Evolutionary conservation across 2,797 vertebrate species (phyloP).

Genomic region (Glossophaga mutica): DNA sequence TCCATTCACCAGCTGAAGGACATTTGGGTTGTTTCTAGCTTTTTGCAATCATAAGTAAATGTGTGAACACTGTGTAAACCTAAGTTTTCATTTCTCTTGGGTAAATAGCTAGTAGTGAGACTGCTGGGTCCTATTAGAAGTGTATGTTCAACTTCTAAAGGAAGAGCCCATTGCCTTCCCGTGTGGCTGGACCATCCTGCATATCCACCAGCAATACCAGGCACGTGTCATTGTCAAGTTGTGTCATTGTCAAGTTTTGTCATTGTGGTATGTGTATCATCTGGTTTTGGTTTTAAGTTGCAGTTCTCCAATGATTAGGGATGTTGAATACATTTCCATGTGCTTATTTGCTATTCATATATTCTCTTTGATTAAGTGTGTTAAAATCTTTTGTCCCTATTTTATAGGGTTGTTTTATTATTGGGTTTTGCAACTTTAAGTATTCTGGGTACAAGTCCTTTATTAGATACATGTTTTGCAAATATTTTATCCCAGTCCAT

Average conservation of each 20-base stretch:
- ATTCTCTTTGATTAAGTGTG: not conserved
- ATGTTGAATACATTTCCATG: not conserved
- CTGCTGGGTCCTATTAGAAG: not conserved
- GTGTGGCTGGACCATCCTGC: not conserved
- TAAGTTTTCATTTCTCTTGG: not conserved
- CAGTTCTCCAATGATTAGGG: not conserved
- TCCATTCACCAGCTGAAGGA: not conserved
- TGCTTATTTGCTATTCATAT: not conserved
- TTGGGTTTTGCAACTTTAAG: not conserved
- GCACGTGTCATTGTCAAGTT: not conserved
- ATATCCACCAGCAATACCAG: no score
- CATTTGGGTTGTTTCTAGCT: not conserved
- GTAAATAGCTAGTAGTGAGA: not conserved
- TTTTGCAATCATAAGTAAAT: not conserved
- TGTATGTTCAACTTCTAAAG: not conserved
- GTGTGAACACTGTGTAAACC: not conserved
- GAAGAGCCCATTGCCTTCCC: not conserved
- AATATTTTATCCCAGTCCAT: not conserved
- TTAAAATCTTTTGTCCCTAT: not conserved
- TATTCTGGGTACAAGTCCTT: not conserved
- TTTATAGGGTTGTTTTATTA: not conserved
- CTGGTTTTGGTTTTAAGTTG: not conserved
- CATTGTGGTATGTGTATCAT: not conserved
- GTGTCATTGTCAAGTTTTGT: not conserved
- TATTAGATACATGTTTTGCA: not conserved